A percentile compares a stretch with the other conserved stretches of the same genome.
Evolutionary conservation across 35 echinoderm and acorn worm species (phyloP).

Genomic region (Hemicentrotus pulcherrimus): DNA sequence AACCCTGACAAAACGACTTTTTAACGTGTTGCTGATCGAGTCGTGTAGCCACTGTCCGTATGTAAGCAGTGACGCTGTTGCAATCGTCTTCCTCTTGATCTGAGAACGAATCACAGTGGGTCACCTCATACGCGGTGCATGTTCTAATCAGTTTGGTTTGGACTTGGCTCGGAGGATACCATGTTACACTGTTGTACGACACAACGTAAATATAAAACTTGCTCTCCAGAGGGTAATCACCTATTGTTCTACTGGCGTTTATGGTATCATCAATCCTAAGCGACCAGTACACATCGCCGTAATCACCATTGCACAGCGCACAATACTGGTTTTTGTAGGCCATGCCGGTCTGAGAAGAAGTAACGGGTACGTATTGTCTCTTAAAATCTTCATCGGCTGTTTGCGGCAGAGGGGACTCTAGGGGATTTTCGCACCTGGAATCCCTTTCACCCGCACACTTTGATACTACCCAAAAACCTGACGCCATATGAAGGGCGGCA

Average conservation of each 20-base stretch:
- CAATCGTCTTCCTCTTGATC: not conserved
- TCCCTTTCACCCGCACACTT: not conserved
- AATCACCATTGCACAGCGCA: not conserved
- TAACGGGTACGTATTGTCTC: not conserved
- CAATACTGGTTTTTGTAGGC: conserved; percentile 21
- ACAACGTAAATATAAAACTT: not conserved
- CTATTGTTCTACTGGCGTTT: not conserved
- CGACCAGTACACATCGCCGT: not conserved
- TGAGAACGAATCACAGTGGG: not conserved
- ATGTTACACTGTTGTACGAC: not conserved
- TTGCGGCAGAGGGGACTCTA: not conserved
- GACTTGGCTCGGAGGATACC: not conserved
- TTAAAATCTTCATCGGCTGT: not conserved
- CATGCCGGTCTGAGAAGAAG: not conserved
- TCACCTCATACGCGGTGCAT: not conserved
- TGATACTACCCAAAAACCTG: conserved; percentile 27
- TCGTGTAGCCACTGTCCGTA: not conserved
- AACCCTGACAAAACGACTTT: not conserved
- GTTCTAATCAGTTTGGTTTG: not conserved
- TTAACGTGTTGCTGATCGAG: not conserved
- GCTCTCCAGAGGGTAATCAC: not conserved
- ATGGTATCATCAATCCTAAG: not conserved
- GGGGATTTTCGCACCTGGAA: not conserved
- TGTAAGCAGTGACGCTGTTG: not conserved
- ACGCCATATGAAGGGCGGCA: no score